Percentiles rank a stretch among this genome's conserved stretches.
phyloP scores from a whole-genome alignment of 2,113 vertebrate species.

The Pelmatolapia mariae region DNA sequence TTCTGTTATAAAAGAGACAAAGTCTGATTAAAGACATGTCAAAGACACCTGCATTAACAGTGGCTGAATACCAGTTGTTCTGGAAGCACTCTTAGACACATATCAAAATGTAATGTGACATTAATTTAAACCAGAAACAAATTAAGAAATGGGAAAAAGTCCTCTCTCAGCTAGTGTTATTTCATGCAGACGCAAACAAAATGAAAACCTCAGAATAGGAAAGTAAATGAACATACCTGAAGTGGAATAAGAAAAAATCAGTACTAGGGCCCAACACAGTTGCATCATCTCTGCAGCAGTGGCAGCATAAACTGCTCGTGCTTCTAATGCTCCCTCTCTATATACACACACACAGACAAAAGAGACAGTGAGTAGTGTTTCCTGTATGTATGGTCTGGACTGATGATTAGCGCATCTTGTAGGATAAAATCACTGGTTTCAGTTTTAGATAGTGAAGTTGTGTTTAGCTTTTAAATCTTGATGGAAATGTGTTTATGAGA shows the following conservation, averaged over 20 bases:
- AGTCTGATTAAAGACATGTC: neutral
- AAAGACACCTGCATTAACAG: neutral
- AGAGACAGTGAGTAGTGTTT: neutral
- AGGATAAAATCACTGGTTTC: neutral
- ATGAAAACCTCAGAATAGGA: neutral
- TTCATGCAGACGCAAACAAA: neutral
- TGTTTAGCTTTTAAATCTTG: neutral
- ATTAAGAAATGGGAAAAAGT: neutral
- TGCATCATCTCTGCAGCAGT: neutral
- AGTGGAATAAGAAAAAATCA: neutral
- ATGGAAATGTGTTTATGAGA: neutral
- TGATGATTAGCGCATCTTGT: neutral
- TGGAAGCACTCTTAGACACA: neutral
- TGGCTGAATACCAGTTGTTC: neutral
- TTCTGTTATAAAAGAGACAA: neutral
- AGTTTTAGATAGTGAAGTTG: neutral
- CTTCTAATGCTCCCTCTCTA: neutral
- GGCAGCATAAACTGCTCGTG: neutral
- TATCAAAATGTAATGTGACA: neutral
- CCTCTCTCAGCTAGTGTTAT: neutral
- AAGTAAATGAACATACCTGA: conserved; percentile 1
- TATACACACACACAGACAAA: fast-evolving
- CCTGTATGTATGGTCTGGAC: neutral
- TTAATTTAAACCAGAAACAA: neutral
- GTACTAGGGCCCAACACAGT: neutral